Base-by-base conservation (phyloP, 2,888 invertebrate species). In the Leptinotarsa tumamoca region DNA sequence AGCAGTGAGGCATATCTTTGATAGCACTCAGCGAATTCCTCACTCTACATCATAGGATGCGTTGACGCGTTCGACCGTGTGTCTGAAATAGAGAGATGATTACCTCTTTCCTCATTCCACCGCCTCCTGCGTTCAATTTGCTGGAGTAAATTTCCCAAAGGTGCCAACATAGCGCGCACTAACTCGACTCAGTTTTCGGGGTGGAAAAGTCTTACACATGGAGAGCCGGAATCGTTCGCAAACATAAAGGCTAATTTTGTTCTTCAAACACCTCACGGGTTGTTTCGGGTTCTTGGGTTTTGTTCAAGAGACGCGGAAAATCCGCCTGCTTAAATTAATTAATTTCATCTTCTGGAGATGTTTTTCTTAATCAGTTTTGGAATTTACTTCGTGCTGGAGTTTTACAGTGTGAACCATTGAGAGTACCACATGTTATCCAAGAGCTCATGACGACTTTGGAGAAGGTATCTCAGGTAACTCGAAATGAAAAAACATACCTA, bases 121-220 rank as follows among this genome's bases (percentile, higher is more conserved):
- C 79, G 74, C 80, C 80, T 79, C 75, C 80, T 78, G 69, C 81
- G 76, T 83, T 82, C 83, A 83, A 84, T 83, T 84, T 81, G 79
- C 76, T 52, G 76, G 56, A 82, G 82, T 80, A 80, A 84, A 84
- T 84, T 84, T 84, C 84, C 84, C 84, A 84, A 83, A 84, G 84
- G 84, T 84, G 84, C 83, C 79, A 82, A 82, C 80, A 81, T 78
- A 80, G 79, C 76, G 78, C 68, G 78, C 58, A 51, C 43, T 56
- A 56, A 69, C 52, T 69, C 54, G 69, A n/a, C 27, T 18, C 51
- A 69, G 68, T 58, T 70, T 70, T 70, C 61, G 58, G 58, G 70
- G 70, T 58, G 58, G 70, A 58, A 58, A 27, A 54, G 54, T n/a
- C 21, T 51, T 68, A 23, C 51, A 52, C 68, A 52, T 54, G 23